Percentiles rank a stretch among this genome's conserved stretches.
These are phyloP conservation scores for Forbesichthys papilliferus DNA, from an alignment of 2,113 vertebrate species.

Conservation along the genomic window DNA sequence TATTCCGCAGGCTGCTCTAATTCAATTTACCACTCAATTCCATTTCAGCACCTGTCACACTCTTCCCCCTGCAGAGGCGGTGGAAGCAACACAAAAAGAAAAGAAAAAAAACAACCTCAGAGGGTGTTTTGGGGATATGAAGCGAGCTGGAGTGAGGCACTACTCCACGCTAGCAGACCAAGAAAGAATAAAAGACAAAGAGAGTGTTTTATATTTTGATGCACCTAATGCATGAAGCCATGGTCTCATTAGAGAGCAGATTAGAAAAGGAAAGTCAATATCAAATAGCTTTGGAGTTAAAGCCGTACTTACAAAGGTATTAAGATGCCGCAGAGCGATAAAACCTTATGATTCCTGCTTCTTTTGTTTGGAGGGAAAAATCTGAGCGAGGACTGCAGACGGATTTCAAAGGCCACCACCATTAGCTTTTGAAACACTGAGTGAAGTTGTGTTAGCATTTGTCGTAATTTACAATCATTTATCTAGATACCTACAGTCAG, in stretches of 20 bases:
- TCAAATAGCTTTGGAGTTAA: constrained; percentile 68
- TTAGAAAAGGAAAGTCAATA: constrained; percentile 61
- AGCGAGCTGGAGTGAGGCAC: background rate
- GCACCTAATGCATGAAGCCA: constrained; percentile 47
- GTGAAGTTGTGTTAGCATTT: background rate
- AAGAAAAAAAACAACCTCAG: constrained; percentile 10
- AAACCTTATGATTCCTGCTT: constrained; percentile 52
- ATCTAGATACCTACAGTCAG: background rate
- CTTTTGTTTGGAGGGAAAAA: constrained; percentile 35
- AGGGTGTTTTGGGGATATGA: constrained; percentile 21
- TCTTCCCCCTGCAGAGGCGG: constrained; percentile 45
- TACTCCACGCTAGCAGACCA: too few relatives aligned
- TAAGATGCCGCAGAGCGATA: constrained; percentile 69
- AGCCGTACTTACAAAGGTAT: constrained; percentile 72
- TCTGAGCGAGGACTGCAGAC: constrained; percentile 16
- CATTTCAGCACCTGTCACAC: constrained; percentile 69
- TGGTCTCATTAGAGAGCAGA: constrained; percentile 62
- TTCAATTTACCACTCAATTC: constrained; percentile 76
- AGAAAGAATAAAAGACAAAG: too few relatives aligned
- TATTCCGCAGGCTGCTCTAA: constrained; percentile 63
- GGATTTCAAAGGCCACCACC: constrained; percentile 44
- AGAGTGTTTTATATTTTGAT: constrained; percentile 16
- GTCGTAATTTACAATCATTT: background rate
- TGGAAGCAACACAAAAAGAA: constrained; percentile 48
- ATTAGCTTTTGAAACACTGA: constrained; percentile 25